Conservation (phyloP, 2,113 vertebrate genomes). For the Odontesthes bonariensis region DNA sequence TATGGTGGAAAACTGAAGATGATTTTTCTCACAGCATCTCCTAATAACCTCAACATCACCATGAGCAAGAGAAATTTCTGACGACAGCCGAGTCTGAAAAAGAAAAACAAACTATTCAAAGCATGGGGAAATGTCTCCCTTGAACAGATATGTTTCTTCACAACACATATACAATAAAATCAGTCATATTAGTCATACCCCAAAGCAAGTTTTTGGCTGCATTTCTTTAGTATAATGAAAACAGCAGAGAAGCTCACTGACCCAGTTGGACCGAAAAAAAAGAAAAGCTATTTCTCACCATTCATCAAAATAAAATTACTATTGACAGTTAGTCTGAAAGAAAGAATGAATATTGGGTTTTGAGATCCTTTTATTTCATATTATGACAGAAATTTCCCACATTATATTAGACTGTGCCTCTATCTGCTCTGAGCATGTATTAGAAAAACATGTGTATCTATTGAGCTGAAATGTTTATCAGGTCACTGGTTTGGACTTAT, state of each 20-base stretch:
- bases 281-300: constrained; percentile 13
- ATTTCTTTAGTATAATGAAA: constrained; percentile 25
- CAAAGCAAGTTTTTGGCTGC: constrained; percentile 11
- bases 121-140: constrained; percentile 19
- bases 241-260: constrained; percentile 30
- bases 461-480: neutral
- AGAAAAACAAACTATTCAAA: constrained; percentile 59
- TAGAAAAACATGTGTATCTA: neutral
- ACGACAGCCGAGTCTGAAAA: constrained; percentile 49
- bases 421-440: neutral
- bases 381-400: neutral
- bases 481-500: neutral
- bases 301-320: constrained; percentile 18
- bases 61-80: constrained; percentile 52
- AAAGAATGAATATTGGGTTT: constrained; percentile 9
- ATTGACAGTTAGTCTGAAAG: constrained; percentile 9
- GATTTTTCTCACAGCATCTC: constrained; percentile 44
- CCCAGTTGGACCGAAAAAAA: constrained; percentile 18
- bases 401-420: neutral
- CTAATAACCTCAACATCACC: constrained; percentile 35
- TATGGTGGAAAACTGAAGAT: constrained; percentile 33
- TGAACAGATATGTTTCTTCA: constrained; percentile 43
- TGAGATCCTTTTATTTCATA: neutral
- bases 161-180: constrained; percentile 42
- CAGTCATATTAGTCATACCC: constrained; percentile 8